phyloP scores from a whole-genome alignment of 2,888 invertebrate species.

The Lithophane leautieri region DNA sequence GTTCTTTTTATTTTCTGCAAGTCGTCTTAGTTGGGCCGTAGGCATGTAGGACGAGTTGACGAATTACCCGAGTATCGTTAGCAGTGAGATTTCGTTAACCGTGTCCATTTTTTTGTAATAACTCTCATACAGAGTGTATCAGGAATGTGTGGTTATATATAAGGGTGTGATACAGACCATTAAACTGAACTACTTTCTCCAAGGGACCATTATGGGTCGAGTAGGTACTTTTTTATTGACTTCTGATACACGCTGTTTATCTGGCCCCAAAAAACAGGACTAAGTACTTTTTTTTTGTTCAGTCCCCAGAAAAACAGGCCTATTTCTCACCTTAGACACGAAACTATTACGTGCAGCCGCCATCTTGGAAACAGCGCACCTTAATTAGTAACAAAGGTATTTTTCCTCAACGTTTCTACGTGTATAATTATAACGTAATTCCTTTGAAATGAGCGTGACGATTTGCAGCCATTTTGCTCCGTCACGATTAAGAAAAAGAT shows the following conservation, averaged over 20 bases:
- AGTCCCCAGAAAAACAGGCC: neutral
- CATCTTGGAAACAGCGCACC: conserved; percentile 34
- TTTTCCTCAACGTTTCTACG: conserved; percentile 48
- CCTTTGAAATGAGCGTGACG: conserved; percentile 47
- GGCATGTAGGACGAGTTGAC: no score
- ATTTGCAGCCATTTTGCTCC: conserved; percentile 43
- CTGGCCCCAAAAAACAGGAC: neutral
- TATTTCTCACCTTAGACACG: conserved; percentile 12
- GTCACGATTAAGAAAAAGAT: conserved; percentile 50
- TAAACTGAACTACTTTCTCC: neutral
- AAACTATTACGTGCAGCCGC: conserved; percentile 36
- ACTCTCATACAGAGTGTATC: neutral
- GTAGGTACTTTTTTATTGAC: neutral
- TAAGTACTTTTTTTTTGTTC: neutral
- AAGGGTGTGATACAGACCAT: neutral
- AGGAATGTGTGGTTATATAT: neutral
- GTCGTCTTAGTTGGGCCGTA: no score
- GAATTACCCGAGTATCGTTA: neutral
- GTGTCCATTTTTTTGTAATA: neutral
- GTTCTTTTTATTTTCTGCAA: no score
- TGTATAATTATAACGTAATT: conserved; percentile 53
- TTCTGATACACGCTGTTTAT: neutral
- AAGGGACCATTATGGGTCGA: neutral
- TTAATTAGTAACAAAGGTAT: conserved; percentile 46
- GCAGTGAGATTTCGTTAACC: neutral